Conservation (phyloP, 2,888 invertebrate species). For the Oxycera nigricornis region DNA sequence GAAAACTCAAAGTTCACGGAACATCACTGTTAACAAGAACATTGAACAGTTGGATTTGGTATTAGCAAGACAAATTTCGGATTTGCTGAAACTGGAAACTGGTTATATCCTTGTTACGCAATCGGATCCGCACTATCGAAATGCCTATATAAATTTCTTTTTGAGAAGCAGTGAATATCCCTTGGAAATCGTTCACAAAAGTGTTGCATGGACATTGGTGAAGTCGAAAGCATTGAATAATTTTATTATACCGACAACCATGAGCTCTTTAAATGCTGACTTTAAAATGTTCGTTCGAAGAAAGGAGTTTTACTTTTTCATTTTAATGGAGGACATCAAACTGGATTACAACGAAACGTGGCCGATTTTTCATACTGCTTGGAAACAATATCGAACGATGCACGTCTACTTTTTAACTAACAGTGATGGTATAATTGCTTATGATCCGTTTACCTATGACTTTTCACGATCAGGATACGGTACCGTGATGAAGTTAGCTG, state of each 20-base stretch:
- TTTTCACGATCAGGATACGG: conserved; percentile 11
- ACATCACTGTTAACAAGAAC: background rate
- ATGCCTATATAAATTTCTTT: conserved; percentile 11
- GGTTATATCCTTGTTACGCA: background rate
- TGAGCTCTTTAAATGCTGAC: background rate
- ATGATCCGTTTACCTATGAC: conserved; percentile 38
- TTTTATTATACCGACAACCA: background rate
- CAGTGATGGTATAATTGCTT: conserved; percentile 13
- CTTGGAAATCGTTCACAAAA: background rate
- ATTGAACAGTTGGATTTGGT: background rate
- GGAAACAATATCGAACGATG: background rate
- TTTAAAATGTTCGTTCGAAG: background rate
- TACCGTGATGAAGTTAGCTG: background rate
- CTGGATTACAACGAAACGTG: background rate
- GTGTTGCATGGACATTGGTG: background rate
- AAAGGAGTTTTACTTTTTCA: conserved; percentile 13
- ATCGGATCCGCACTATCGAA: background rate
- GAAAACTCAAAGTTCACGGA: background rate
- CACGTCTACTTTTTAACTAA: conserved; percentile 29
- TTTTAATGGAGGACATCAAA: background rate
- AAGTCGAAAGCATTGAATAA: background rate
- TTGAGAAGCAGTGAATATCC: background rate
- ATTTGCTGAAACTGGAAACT: background rate
- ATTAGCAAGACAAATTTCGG: background rate
- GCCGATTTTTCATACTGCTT: conserved; percentile 15